Conservation (phyloP, 1,140 invertebrate genomes). For the Pachypeltis micranthus region DNA sequence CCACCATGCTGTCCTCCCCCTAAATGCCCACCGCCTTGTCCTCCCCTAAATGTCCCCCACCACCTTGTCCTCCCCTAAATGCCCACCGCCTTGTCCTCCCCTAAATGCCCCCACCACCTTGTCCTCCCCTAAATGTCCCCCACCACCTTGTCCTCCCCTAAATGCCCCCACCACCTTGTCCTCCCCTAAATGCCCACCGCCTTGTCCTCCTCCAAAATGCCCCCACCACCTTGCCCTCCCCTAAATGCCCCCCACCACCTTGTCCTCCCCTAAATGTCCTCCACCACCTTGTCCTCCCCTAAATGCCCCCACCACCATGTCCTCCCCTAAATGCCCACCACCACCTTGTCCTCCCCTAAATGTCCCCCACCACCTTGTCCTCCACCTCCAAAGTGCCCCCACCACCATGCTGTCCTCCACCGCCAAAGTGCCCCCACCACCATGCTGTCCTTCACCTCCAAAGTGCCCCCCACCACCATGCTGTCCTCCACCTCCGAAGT, state of each 20-base stretch:
- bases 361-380: background rate
- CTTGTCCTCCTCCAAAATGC: too few relatives aligned
- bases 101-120: too few relatives aligned
- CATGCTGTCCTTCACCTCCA: background rate
- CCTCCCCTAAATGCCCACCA: background rate
- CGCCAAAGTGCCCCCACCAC: background rate
- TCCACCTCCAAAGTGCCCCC: background rate
- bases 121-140: too few relatives aligned
- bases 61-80: background rate
- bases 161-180: too few relatives aligned
- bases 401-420: background rate
- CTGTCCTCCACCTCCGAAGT: background rate
- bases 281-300: background rate
- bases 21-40: too few relatives aligned
- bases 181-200: too few relatives aligned
- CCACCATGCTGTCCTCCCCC: background rate
- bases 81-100: too few relatives aligned
- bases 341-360: background rate
- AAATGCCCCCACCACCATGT: background rate
- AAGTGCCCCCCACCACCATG: too few relatives aligned
- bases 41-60: background rate
- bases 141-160: too few relatives aligned
- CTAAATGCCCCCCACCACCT: too few relatives aligned
- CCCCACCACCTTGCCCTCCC: too few relatives aligned
- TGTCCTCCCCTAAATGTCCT: background rate